These are phyloP conservation scores for Amniataba percoides DNA, from an alignment of 2,797 vertebrate species.

Conservation along the genomic window DNA sequence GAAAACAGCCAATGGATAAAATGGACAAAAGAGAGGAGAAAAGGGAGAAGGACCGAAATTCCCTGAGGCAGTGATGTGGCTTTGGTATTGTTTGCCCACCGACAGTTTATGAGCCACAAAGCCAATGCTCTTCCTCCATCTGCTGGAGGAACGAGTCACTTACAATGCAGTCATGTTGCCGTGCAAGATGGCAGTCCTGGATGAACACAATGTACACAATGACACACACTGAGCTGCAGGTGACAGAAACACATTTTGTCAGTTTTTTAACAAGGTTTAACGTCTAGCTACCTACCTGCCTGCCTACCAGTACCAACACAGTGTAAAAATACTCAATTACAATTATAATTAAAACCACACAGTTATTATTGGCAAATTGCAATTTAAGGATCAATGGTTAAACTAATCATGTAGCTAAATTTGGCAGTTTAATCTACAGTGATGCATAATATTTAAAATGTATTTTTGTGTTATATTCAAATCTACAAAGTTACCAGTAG, in stretches of 20 bases:
- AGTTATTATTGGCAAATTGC: not conserved
- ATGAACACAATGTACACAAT: constrained; percentile 18
- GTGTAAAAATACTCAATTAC: no score
- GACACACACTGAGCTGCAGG: not conserved
- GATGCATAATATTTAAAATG: not conserved
- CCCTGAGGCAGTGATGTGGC: constrained; percentile 17
- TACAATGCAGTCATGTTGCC: constrained; percentile 43
- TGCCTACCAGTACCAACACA: not conserved
- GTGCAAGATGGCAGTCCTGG: constrained; percentile 57
- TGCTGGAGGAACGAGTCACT: constrained; percentile 60
- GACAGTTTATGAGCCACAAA: constrained; percentile 19
- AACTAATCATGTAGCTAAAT: constrained; percentile 1
- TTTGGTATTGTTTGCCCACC: constrained; percentile 23
- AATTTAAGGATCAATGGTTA: not conserved
- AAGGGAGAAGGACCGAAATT: constrained; percentile 43
- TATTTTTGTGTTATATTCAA: not conserved
- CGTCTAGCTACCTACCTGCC: not conserved
- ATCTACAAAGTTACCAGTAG: not conserved
- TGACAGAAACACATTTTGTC: not conserved
- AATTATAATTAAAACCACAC: no score
- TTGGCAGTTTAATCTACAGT: not conserved
- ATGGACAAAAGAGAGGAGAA: constrained; percentile 27
- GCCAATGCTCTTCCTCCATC: constrained; percentile 71
- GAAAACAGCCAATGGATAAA: constrained; percentile 27
- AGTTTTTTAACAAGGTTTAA: not conserved